A percentile compares a stretch with the other conserved stretches of the same genome.
phyloP scores from a whole-genome alignment of 2,113 vertebrate species.

The Nansenia antarctica region DNA sequence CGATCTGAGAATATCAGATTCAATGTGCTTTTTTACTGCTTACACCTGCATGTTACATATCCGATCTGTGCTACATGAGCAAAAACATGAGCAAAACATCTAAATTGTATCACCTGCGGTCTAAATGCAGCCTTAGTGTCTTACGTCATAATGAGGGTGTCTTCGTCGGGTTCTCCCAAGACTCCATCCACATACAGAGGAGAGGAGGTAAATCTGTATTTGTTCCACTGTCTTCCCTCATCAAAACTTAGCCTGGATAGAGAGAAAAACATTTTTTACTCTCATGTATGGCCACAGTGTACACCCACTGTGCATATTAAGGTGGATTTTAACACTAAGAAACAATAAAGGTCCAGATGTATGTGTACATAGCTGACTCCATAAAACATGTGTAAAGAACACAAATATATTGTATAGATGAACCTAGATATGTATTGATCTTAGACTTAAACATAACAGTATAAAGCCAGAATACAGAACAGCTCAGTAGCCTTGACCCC shows the following conservation, averaged over 20 bases:
- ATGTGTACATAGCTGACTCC: not conserved
- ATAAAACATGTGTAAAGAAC: no score
- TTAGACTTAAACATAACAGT: not conserved
- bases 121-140: no score
- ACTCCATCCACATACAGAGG: constrained; percentile 93
- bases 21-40: no score
- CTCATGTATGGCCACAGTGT: constrained; percentile 23
- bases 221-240: constrained; percentile 91
- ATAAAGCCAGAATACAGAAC: no score
- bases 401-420: not conserved
- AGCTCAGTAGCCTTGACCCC: no score
- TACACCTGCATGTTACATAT: no score
- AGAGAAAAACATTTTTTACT: constrained; percentile 24
- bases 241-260: constrained; percentile 90
- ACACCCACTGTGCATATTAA: constrained; percentile 45
- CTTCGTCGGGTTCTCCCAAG: constrained; percentile 91
- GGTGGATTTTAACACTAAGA: constrained; percentile 10
- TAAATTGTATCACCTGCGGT: no score
- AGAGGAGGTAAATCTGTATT: constrained; percentile 92
- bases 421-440: not conserved
- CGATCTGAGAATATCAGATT: no score
- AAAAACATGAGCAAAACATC: no score
- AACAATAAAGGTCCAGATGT: not conserved
- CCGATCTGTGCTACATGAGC: no score
- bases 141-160: constrained; percentile 96